Evolutionary conservation across 2,797 vertebrate genomes (phyloP).

Genomic region (Echiichthys vipera): DNA sequence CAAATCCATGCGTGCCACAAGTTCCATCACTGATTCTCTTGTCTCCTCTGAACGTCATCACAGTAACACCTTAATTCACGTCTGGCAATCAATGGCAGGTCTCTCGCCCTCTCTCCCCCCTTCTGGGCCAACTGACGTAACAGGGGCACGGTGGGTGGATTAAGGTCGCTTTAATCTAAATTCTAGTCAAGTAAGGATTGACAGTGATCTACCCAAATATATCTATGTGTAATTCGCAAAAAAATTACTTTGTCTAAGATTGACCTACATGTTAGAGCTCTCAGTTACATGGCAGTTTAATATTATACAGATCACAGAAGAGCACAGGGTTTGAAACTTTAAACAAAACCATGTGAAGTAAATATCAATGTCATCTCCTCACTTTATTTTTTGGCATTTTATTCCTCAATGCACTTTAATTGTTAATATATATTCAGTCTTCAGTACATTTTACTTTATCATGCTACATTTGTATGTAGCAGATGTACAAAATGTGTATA

Average conservation of each 20-base stretch:
- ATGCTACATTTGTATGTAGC: not conserved
- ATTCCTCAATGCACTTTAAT: not conserved
- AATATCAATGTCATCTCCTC: not conserved
- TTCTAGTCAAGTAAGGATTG: constrained; percentile 66
- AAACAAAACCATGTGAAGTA: not conserved
- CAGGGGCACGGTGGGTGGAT: too few species aligned
- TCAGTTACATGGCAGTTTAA: not conserved
- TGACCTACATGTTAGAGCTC: constrained; percentile 35
- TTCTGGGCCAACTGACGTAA: too few species aligned
- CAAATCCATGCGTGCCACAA: constrained; percentile 56
- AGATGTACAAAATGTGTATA: not conserved
- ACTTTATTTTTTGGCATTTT: not conserved
- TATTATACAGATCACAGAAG: not conserved
- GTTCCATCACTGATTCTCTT: constrained; percentile 48
- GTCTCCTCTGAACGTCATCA: constrained; percentile 25
- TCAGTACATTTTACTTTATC: not conserved
- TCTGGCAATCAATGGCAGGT: constrained; percentile 29
- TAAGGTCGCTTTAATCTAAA: constrained; percentile 77
- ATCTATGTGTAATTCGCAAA: constrained; percentile 30
- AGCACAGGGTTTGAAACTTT: not conserved
- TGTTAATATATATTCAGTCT: not conserved
- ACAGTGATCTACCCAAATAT: constrained; percentile 49
- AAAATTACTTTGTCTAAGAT: constrained; percentile 7
- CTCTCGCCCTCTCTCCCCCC: not conserved
- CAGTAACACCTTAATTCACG: constrained; percentile 38